Conservation (phyloP, 2,797 vertebrate species). For the Dipus sagitta region DNA sequence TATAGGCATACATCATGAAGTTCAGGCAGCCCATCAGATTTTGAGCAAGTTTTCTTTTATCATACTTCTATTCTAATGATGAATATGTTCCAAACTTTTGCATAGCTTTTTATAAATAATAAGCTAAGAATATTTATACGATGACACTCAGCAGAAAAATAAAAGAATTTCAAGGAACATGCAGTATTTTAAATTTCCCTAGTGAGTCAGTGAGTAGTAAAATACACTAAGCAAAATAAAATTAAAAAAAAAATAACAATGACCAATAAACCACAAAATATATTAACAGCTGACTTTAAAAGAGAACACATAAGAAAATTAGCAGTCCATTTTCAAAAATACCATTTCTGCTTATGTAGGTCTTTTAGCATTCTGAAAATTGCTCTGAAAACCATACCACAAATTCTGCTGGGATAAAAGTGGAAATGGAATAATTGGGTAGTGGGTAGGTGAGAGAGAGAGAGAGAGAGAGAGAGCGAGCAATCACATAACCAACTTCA, state of each 20-base stretch:
- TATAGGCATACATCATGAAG: not conserved
- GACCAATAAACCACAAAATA: slow-evolving; percentile 11
- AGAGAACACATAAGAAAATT: slow-evolving; percentile 30
- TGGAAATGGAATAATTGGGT: slow-evolving; percentile 25
- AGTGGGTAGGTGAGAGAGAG: slow-evolving; percentile 37
- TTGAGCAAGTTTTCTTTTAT: not conserved
- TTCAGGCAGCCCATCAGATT: not conserved
- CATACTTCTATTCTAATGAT: not conserved
- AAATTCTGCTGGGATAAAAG: not conserved
- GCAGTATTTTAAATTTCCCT: slow-evolving; percentile 71
- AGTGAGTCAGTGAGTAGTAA: slow-evolving; percentile 50
- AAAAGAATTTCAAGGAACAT: slow-evolving; percentile 25
- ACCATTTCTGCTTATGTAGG: slow-evolving; percentile 30
- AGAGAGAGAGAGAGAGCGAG: not conserved
- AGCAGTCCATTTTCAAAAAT: slow-evolving; percentile 45
- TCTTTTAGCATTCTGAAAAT: slow-evolving; percentile 62
- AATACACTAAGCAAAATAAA: slow-evolving; percentile 60
- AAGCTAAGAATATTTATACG: slow-evolving; percentile 40
- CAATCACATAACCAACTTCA: not conserved
- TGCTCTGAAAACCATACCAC: not conserved
- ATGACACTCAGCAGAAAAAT: slow-evolving; percentile 52
- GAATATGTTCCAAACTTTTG: slow-evolving; percentile 22
- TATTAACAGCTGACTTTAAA: slow-evolving; percentile 47
- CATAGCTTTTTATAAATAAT: slow-evolving; percentile 12
- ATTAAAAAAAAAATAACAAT: slow-evolving; percentile 22